Conservation (phyloP, 2,113 vertebrate species). For the Lepus timidus region DNA sequence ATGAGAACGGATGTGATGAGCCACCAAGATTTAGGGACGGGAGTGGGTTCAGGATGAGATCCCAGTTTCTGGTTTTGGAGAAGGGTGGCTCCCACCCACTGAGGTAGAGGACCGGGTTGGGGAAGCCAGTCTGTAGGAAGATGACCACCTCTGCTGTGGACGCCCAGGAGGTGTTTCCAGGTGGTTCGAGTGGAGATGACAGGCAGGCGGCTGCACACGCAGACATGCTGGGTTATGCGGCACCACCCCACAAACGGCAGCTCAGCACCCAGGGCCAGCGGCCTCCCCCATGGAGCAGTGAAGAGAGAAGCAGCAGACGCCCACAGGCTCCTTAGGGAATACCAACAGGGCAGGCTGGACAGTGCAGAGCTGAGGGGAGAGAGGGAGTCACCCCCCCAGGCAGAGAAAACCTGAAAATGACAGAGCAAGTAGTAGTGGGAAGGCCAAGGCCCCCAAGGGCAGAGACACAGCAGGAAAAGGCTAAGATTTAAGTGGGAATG, state of each 20-base stretch:
- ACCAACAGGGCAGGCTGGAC: accelerated
- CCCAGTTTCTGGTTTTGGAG: neutral
- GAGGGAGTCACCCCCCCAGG: neutral
- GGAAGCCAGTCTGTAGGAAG: neutral
- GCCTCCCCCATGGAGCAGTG: neutral
- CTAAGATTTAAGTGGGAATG: neutral
- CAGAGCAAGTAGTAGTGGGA: neutral
- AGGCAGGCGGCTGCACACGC: neutral
- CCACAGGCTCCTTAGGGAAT: neutral
- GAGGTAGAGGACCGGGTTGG: neutral
- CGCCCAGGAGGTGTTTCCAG: neutral
- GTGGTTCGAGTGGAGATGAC: neutral
- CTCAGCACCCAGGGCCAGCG: neutral
- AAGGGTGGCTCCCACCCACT: neutral
- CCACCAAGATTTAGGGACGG: neutral
- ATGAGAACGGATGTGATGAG: neutral
- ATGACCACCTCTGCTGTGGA: neutral
- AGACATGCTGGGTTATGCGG: neutral
- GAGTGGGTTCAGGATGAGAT: neutral
- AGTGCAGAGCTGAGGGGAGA: neutral
- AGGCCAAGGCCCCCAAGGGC: neutral
- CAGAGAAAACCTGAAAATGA: neutral
- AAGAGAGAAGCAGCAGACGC: neutral
- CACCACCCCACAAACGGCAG: neutral
- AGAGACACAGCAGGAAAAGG: neutral